phyloP scores from a whole-genome alignment of 2,797 vertebrate genomes.

The Caiman crocodilus region DNA sequence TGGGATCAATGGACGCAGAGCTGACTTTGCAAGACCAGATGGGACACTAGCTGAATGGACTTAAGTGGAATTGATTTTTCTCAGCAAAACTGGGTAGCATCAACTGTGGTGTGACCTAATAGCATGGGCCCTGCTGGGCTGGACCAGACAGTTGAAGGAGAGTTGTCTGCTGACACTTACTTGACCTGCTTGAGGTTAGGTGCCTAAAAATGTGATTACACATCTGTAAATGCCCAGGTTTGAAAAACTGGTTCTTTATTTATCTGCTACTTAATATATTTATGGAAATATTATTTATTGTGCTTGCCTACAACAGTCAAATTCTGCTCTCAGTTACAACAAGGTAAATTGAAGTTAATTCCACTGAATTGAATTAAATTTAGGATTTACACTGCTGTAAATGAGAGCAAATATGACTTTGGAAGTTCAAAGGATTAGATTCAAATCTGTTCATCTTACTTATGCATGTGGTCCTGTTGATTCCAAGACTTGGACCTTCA shows the following conservation, averaged over 20 bases:
- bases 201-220: neutral
- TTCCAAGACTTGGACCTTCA: neutral
- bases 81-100: neutral
- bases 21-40: neutral
- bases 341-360: slow-evolving; percentile 34
- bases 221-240: neutral
- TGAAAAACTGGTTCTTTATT: slow-evolving; percentile 55
- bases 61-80: neutral
- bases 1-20: neutral
- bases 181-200: neutral
- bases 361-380: slow-evolving; percentile 56
- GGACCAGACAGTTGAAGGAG: neutral
- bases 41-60: neutral
- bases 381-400: slow-evolving; percentile 37
- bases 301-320: slow-evolving; percentile 34
- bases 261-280: slow-evolving; percentile 48
- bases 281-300: slow-evolving; percentile 61
- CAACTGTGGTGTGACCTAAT: neutral
- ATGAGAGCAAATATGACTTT: slow-evolving; percentile 34
- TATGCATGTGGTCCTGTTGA: neutral
- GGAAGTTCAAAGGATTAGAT: slow-evolving; percentile 15
- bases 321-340: slow-evolving; percentile 28
- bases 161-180: neutral
- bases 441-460: neutral
- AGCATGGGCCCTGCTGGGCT: neutral